Evolutionary conservation across 2,888 invertebrate species (phyloP).

Genomic region (Sussaba pulchella): DNA sequence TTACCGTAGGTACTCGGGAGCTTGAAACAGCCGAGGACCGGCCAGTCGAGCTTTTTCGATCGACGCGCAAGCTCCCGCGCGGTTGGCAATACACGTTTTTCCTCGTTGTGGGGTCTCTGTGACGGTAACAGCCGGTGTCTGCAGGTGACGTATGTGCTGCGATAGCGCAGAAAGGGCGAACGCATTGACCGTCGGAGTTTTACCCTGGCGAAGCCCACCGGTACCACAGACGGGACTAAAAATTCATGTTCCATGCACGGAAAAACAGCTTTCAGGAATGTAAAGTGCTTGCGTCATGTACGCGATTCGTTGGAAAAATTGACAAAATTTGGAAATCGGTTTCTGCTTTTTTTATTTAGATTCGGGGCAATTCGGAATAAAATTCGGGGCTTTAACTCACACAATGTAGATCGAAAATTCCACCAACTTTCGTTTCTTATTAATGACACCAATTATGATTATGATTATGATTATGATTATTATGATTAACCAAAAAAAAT

Average conservation of each 20-base stretch:
- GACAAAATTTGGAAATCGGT: background rate
- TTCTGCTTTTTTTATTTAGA: too few relatives aligned
- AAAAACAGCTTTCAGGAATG: background rate
- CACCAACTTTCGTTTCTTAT: too few relatives aligned
- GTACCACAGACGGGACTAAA: constrained; percentile 7
- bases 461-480: too few relatives aligned
- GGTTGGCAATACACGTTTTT: constrained; percentile 8
- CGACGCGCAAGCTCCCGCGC: background rate
- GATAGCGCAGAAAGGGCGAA: constrained; percentile 9
- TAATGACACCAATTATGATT: too few relatives aligned
- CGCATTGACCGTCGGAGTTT: background rate
- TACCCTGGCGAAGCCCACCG: background rate
- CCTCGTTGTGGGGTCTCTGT: constrained; percentile 31
- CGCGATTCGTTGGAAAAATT: background rate
- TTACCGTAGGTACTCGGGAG: constrained; percentile 37
- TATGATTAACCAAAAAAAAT: too few relatives aligned
- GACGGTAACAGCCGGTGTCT: constrained; percentile 37
- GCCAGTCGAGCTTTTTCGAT: constrained; percentile 42
- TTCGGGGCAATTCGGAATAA: too few relatives aligned
- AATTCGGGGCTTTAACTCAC: too few relatives aligned
- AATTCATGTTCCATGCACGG: background rate
- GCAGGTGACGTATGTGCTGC: constrained; percentile 56
- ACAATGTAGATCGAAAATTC: too few relatives aligned
- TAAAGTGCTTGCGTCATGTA: background rate
- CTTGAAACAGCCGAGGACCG: constrained; percentile 10